Base-by-base conservation (phyloP, 2,113 vertebrate genomes). In the Phainopepla nitens region DNA sequence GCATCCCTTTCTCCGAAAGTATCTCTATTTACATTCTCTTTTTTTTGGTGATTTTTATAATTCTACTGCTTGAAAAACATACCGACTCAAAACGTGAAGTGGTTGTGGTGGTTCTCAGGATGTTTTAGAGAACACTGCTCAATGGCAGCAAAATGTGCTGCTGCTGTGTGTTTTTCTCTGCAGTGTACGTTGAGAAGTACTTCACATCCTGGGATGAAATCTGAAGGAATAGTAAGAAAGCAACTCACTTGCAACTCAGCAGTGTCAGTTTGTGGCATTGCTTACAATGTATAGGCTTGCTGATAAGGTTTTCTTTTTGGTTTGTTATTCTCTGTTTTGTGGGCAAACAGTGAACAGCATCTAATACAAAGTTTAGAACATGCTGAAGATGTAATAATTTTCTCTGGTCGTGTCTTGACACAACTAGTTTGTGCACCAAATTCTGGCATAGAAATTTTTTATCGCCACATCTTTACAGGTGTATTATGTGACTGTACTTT, bases 381-480 rank as follows among this genome's bases (percentile, higher is more conserved):
- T 72, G 44, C 47, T 33, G 17, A 44, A 68, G 28, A 28, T 56
- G 15, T 41, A 71, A 50, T 47, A 6, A 44, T 49, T 68, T 88
- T 64, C 20, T 75, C 71, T 62, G 21, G 24, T 64, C 1, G 4
- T 71, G 35, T 66, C 13, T 35, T 92, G n/a, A 33, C 22, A 14
- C 49, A 70, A 5, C 14, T n/a, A 19, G 23, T 62, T 4, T 31
- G 31, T 47, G 39, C 49, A 60, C 33, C 27, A 66, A 56, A 77
- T 50, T 78, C 44, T 19, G 31, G 17, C 3, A 6, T 16, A n/a
- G 36, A 71, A 22, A 5, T 41, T 42, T 86, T 83, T 76, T 35
- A 72, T 53, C 0, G 0, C 9, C 12, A 57, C 27, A 47, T 23
- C 4, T 78, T 77, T 66, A 66, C 39, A 75, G 62, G 27, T 33